Evolutionary conservation across 2,113 vertebrate genomes (phyloP).

Genomic region (Amia ocellicauda): DNA sequence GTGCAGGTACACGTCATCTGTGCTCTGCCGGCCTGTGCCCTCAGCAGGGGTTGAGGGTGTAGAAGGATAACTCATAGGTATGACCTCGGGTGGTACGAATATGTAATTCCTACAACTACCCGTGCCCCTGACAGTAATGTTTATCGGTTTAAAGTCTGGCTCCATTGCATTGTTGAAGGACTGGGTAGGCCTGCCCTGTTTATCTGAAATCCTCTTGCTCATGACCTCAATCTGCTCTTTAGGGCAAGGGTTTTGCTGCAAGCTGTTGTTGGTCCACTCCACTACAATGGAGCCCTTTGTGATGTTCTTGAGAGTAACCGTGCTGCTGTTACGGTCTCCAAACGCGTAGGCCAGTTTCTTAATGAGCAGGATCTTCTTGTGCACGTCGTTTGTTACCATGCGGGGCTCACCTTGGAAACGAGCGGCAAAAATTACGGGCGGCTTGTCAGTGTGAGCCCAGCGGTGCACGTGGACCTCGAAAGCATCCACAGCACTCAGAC

Average conservation of each 20-base stretch:
- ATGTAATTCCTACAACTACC: conserved; percentile 80
- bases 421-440: conserved; percentile 81
- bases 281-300: conserved; percentile 83
- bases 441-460: conserved; percentile 72
- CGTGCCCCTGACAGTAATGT: conserved; percentile 70
- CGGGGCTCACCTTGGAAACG: conserved; percentile 80
- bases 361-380: conserved; percentile 85
- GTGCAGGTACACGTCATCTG: conserved; percentile 89
- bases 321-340: conserved; percentile 87
- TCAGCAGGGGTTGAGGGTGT: conserved; percentile 59
- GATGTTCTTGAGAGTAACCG: conserved; percentile 82
- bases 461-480: conserved; percentile 88
- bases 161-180: conserved; percentile 78
- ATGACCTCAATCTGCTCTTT: conserved; percentile 78
- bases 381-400: conserved; percentile 69
- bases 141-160: conserved; percentile 84
- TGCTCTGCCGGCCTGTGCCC: conserved; percentile 76
- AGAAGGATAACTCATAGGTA: conserved; percentile 48
- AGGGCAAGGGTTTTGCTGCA: conserved; percentile 81
- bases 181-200: conserved; percentile 66
- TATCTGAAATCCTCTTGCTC: conserved; percentile 77
- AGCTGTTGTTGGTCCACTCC: conserved; percentile 91
- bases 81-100: conserved; percentile 72
- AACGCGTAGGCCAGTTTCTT: conserved; percentile 88
- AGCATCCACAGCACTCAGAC: conserved; percentile 81